These are phyloP conservation scores for Syrphus vitripennis DNA, from an alignment of 2,888 invertebrate species.

Conservation along the genomic window DNA sequence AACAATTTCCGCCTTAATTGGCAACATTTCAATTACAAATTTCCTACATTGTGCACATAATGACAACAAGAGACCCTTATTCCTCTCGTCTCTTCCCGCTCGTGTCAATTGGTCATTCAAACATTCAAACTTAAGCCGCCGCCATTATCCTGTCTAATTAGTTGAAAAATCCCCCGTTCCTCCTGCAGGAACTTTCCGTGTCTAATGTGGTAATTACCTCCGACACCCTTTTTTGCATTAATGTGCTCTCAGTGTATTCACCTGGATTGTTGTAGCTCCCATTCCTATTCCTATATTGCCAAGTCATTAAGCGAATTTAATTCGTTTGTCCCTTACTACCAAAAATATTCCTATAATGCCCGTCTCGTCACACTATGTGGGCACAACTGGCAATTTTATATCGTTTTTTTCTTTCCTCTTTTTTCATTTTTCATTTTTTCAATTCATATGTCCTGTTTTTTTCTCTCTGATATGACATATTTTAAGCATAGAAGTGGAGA, in stretches of 20 bases:
- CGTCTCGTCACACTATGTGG: constrained; percentile 41
- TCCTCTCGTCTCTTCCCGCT: neutral
- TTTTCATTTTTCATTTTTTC: no score
- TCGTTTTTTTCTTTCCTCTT: neutral
- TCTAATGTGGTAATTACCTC: constrained; percentile 58
- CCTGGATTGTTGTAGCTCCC: neutral
- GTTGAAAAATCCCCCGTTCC: constrained; percentile 17
- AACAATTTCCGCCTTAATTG: neutral
- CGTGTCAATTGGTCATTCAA: constrained; percentile 45
- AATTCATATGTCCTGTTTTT: constrained; percentile 5
- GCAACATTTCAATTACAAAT: constrained; percentile 22
- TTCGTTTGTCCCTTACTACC: constrained; percentile 38
- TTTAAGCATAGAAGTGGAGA: neutral
- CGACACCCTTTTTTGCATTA: constrained; percentile 44
- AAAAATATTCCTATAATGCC: neutral
- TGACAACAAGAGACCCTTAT: neutral
- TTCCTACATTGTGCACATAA: neutral
- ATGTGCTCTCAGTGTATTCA: constrained; percentile 4
- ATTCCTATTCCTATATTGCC: constrained; percentile 16
- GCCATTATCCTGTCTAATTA: constrained; percentile 36
- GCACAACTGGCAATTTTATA: constrained; percentile 31
- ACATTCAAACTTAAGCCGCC: neutral
- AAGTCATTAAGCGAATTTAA: constrained; percentile 52
- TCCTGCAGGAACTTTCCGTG: constrained; percentile 37
- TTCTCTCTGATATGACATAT: neutral